Percentiles rank a stretch among this genome's conserved stretches.
These are phyloP conservation scores for Drosophila kuntzei DNA, from an alignment of 2,888 invertebrate species.

Conservation along the genomic window DNA sequence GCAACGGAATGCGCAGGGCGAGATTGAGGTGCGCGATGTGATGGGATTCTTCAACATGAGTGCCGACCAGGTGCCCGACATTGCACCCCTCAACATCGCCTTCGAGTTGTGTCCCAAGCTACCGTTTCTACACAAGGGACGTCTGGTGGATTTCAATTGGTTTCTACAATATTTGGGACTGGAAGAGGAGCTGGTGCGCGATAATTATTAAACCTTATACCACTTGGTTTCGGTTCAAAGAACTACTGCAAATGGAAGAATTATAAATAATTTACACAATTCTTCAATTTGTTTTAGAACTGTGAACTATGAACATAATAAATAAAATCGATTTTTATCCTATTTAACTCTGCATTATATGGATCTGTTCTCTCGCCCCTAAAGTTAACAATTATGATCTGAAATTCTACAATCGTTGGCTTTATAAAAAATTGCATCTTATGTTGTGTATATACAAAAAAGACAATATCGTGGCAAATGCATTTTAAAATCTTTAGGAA, in stretches of 20 bases:
- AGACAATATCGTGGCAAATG: constrained; percentile 74
- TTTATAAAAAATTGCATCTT: constrained; percentile 64
- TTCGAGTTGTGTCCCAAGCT: constrained; percentile 85
- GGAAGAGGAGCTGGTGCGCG: constrained; percentile 78
- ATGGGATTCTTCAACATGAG: constrained; percentile 90
- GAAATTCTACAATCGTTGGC: constrained; percentile 36
- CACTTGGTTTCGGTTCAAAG: not conserved
- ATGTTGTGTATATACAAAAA: constrained; percentile 68
- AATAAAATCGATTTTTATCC: constrained; percentile 13
- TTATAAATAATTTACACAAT: not conserved
- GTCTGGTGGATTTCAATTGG: constrained; percentile 83
- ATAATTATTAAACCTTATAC: constrained; percentile 50
- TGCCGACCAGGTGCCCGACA: constrained; percentile 83
- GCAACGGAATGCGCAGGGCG: constrained; percentile 88
- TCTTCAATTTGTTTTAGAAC: not conserved
- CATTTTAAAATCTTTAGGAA: constrained; percentile 62
- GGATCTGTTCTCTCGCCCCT: not conserved
- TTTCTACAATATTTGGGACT: constrained; percentile 83
- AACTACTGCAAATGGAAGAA: constrained; percentile 5
- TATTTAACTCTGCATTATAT: constrained; percentile 22
- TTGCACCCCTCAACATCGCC: constrained; percentile 83
- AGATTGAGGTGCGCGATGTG: constrained; percentile 89
- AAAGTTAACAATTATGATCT: constrained; percentile 16
- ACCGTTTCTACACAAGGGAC: constrained; percentile 83
- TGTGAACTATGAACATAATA: not conserved